phyloP scores from a whole-genome alignment of 2,797 vertebrate genomes.

The Trachops cirrhosus region DNA sequence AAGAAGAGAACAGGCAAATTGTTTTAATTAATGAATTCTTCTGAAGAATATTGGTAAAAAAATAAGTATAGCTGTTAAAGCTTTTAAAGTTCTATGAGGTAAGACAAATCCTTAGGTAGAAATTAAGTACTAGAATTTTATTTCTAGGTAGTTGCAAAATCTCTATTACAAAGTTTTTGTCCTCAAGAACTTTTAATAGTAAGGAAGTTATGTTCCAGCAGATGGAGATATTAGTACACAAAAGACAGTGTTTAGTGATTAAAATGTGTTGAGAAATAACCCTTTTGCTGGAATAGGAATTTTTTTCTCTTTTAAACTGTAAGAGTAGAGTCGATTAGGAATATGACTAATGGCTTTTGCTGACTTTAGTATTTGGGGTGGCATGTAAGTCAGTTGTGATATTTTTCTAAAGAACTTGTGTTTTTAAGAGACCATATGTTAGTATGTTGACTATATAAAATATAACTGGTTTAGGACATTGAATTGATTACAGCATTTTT shows the following conservation, averaged over 20 bases:
- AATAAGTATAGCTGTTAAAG: neutral
- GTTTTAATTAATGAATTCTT: constrained; percentile 6
- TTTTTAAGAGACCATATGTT: neutral
- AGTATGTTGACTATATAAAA: constrained; percentile 16
- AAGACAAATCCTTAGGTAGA: neutral
- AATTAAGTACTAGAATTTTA: constrained; percentile 17
- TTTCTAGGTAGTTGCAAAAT: constrained; percentile 40
- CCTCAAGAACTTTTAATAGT: constrained; percentile 48
- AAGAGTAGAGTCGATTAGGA: neutral
- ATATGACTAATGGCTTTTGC: neutral
- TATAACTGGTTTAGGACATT: neutral
- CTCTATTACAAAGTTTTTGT: constrained; percentile 36
- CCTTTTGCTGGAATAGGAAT: constrained; percentile 12
- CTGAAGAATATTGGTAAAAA: neutral
- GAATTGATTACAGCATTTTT: neutral
- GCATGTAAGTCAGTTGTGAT: neutral
- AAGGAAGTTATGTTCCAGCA: constrained; percentile 66
- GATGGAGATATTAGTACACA: constrained; percentile 72
- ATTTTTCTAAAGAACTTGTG: neutral
- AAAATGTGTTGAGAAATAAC: constrained; percentile 57
- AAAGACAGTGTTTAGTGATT: constrained; percentile 54
- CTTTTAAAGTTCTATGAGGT: neutral
- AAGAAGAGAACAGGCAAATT: neutral
- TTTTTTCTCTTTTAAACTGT: constrained; percentile 25
- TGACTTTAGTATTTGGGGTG: neutral